Conservation (phyloP, 2,113 vertebrate species). For the Melanerpes aurifrons region DNA sequence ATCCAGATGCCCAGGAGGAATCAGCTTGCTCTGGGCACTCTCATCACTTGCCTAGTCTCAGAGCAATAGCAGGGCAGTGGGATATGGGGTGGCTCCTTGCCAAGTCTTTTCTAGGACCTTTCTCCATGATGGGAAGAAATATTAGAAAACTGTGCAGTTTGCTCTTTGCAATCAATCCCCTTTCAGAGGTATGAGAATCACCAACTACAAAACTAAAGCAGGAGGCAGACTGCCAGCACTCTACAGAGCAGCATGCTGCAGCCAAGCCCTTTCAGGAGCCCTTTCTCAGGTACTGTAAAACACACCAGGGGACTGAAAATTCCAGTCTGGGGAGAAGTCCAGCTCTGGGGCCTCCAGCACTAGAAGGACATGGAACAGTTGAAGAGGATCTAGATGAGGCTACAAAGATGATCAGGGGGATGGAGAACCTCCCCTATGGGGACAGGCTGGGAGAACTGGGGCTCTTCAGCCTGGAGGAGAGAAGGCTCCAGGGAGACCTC, state of each 20-base stretch:
- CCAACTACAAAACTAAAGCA: background rate
- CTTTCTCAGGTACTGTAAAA: background rate
- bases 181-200: background rate
- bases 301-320: background rate
- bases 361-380: no score
- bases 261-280: background rate
- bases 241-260: background rate
- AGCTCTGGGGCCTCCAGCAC: no score
- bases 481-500: no score
- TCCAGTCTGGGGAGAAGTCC: background rate
- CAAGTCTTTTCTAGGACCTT: background rate
- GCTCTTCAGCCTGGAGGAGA: no score
- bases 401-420: no score
- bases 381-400: background rate
- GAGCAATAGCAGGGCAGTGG: background rate
- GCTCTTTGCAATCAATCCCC: background rate
- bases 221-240: background rate
- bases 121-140: background rate
- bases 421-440: no score
- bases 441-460: no score
- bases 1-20: background rate
- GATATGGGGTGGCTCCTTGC: background rate
- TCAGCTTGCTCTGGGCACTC: background rate
- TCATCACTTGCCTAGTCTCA: rapidly evolving
- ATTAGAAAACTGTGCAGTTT: background rate